phyloP scores from a whole-genome alignment of 1,140 invertebrate genomes.

The Papilio aristodemus region DNA sequence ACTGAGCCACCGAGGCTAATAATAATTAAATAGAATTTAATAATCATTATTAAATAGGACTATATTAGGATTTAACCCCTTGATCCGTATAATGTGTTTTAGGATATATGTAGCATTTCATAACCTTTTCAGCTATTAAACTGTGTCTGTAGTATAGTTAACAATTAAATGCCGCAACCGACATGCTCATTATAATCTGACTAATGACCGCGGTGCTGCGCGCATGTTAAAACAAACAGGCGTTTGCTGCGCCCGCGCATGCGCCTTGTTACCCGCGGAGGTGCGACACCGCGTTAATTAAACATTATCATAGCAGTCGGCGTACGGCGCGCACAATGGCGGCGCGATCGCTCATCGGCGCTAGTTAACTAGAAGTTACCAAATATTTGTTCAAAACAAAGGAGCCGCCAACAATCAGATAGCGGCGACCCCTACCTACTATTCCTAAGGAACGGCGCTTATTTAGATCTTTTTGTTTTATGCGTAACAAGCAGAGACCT shows the following conservation, averaged over 20 bases:
- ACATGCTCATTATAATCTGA: constrained; percentile 57
- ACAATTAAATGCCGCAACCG: constrained; percentile 20
- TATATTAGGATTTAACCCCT: too few relatives aligned
- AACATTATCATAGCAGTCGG: constrained; percentile 73
- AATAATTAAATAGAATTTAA: too few relatives aligned
- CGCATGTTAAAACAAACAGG: constrained; percentile 62
- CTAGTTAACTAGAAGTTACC: constrained; percentile 66
- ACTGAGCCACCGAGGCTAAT: too few relatives aligned
- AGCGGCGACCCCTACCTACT: constrained; percentile 32
- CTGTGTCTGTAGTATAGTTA: too few relatives aligned
- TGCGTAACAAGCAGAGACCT: background rate
- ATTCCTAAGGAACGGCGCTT: background rate
- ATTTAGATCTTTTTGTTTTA: background rate
- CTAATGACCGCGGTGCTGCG: constrained; percentile 60
- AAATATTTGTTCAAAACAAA: constrained; percentile 68
- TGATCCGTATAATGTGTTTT: too few relatives aligned
- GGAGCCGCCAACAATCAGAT: constrained; percentile 44
- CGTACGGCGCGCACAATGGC: constrained; percentile 64
- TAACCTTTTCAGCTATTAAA: too few relatives aligned
- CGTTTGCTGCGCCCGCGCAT: constrained; percentile 45
- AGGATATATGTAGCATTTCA: too few relatives aligned
- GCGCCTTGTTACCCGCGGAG: constrained; percentile 42
- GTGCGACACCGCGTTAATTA: constrained; percentile 76
- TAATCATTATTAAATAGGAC: too few relatives aligned
- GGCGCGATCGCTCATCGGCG: constrained; percentile 64